phyloP scores from a whole-genome alignment of 2,797 vertebrate species.

The Carcharodon carcharias region DNA sequence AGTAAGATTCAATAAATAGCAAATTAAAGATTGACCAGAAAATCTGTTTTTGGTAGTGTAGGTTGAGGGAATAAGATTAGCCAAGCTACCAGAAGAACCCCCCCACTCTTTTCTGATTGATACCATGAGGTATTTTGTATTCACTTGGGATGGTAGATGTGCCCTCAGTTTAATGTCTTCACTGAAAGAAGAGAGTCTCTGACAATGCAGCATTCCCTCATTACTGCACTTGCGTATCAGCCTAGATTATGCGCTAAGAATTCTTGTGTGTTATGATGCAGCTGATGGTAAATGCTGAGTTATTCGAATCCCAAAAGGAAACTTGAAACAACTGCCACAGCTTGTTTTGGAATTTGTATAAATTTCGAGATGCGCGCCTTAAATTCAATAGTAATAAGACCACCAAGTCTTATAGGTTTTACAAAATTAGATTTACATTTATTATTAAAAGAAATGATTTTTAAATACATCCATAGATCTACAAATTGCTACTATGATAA shows the following conservation, averaged over 20 bases:
- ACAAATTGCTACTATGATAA: too few relatives aligned
- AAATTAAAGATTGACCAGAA: not conserved
- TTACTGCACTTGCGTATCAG: not conserved
- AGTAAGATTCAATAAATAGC: not conserved
- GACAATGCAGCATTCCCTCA: not conserved
- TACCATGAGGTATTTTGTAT: not conserved
- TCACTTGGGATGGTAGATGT: not conserved
- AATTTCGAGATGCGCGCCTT: too few relatives aligned
- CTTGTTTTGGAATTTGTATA: too few relatives aligned
- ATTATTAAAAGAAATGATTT: too few relatives aligned
- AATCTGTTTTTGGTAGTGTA: not conserved
- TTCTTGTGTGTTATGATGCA: not conserved
- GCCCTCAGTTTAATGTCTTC: not conserved
- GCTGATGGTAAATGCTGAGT: too few relatives aligned
- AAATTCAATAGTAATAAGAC: too few relatives aligned
- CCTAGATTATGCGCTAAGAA: not conserved
- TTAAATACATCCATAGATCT: too few relatives aligned
- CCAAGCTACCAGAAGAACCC: not conserved
- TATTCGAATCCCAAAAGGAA: too few relatives aligned
- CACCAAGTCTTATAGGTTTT: too few relatives aligned
- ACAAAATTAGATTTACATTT: too few relatives aligned
- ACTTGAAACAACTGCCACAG: too few relatives aligned
- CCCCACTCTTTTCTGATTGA: not conserved
- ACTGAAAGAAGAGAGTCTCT: not conserved
- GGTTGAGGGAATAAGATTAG: not conserved